Percentiles rank a stretch among this genome's conserved stretches.
These are phyloP conservation scores for Myodes glareolus DNA, from an alignment of 2,113 vertebrate genomes.

Conservation along the genomic window DNA sequence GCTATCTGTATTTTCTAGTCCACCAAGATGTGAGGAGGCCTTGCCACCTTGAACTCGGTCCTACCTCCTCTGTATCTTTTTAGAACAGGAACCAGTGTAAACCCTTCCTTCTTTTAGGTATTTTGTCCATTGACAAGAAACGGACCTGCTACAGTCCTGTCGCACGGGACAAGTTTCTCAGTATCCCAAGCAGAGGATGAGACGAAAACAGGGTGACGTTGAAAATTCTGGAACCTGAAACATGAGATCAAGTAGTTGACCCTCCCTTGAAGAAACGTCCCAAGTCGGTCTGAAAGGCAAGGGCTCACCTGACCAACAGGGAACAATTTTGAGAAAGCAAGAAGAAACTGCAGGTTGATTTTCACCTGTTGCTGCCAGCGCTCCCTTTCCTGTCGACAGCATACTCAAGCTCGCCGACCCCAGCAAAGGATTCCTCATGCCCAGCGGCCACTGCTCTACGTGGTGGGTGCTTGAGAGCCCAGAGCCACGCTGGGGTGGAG, in stretches of 20 bases:
- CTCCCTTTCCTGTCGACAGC: not conserved
- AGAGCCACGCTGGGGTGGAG: not conserved
- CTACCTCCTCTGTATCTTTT: not conserved
- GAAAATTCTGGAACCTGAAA: not conserved
- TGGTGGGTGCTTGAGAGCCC: not conserved
- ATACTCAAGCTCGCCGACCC: not conserved
- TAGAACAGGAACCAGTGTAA: not conserved
- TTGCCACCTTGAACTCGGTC: not conserved
- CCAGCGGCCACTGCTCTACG: accelerated
- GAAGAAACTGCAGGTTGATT: not conserved
- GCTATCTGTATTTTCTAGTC: not conserved
- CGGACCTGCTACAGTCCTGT: no score
- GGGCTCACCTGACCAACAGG: not conserved
- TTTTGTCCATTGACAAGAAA: not conserved
- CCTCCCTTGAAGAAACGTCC: not conserved
- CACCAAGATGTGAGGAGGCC: not conserved
- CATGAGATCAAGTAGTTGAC: not conserved
- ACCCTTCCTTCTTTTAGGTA: not conserved
- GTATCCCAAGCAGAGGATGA: not conserved
- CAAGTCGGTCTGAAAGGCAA: not conserved
- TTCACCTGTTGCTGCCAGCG: not conserved
- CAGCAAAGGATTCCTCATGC: not conserved
- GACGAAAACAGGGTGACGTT: not conserved
- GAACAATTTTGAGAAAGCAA: not conserved
- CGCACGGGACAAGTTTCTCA: not conserved